Evolutionary conservation across 2,888 invertebrate genomes (phyloP).

Genomic region (Danaus chrysippus): DNA sequence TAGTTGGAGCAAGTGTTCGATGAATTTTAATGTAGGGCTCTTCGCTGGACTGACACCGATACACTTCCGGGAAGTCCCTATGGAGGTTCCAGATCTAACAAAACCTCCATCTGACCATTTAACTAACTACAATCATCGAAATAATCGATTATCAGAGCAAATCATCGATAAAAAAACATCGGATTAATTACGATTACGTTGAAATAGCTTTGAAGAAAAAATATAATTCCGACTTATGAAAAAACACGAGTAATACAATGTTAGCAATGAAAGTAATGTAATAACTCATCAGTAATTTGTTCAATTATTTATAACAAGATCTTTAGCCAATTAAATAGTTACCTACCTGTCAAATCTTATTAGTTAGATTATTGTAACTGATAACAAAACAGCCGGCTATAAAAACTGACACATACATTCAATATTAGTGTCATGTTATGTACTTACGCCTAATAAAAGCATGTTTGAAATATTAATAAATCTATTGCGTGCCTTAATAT

Average conservation of each 20-base stretch:
- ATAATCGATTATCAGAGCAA: no score
- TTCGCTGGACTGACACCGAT: constrained; percentile 60
- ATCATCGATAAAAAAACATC: no score
- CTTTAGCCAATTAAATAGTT: no score
- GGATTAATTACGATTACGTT: no score
- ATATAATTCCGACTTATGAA: no score
- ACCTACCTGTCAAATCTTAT: no score
- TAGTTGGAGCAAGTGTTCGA: constrained; percentile 67
- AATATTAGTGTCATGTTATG: constrained; percentile 1
- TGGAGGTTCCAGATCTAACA: constrained; percentile 46
- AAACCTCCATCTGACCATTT: no score
- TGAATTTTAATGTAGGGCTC: constrained; percentile 74
- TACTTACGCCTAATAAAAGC: constrained; percentile 9
- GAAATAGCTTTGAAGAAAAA: no score
- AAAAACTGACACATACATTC: neutral
- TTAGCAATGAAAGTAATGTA: neutral
- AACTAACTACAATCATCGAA: no score
- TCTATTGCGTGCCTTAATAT: constrained; percentile 16
- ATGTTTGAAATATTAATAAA: constrained; percentile 18
- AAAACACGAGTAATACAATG: constrained; percentile 6
- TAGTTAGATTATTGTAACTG: neutral
- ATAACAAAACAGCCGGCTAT: neutral
- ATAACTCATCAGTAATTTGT: neutral
- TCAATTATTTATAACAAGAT: no score
- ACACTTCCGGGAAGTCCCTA: constrained; percentile 69